Base-by-base conservation (phyloP, 2,797 vertebrate genomes). In the Cuculus canorus region DNA sequence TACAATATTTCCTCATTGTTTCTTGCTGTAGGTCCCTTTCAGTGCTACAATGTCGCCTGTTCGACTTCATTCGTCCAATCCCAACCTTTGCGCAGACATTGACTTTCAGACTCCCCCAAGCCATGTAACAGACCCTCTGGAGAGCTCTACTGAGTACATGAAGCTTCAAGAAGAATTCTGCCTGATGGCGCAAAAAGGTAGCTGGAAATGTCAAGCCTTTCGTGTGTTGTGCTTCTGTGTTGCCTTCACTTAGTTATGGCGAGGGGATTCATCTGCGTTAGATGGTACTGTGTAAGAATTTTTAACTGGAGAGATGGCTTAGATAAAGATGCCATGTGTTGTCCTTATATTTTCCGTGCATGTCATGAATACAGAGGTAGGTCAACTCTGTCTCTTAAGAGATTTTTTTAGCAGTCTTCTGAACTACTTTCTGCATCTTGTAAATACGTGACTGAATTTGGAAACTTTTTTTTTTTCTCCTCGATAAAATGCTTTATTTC, bases 111-210 rank as follows among this genome's bases (percentile, higher is more conserved):
- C 98, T 48, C 98, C 99, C 2, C 98, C 97, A 53, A 98, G 98
- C 75, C 98, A 98, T 35, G 98, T 99, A 94, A 95, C 98, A 2
- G 99, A 99, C 96, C 98, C 98, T 76, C 97, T 98, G 32, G 99
- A 99, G 94, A 98, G 98, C 92, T 98, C 98, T 76, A 98, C 98
- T 5, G 99, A 99, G 97, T 99, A 99, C 97, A 99, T 99, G 96
- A 99, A 99, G 96, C 98, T 99, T 86, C 99, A 99, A 95, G 99
- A 99, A 97, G 99, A 99, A 93, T 99, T 99, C 97, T 99, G 99
- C 97, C 97, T 98, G 88, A 99, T 99, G 61, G 99, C 99, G 52
- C 99, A 99, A 97, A 99, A 99, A 99, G 99, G 99, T 99, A 98
- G 88, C 35, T 52, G 45, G 16, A 32, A 22, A 61, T 52, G 15